Evolutionary conservation across 2,888 invertebrate genomes (phyloP), one percentile per base, ranked within the genome.

Genomic region (Tiliacea aurago): DNA sequence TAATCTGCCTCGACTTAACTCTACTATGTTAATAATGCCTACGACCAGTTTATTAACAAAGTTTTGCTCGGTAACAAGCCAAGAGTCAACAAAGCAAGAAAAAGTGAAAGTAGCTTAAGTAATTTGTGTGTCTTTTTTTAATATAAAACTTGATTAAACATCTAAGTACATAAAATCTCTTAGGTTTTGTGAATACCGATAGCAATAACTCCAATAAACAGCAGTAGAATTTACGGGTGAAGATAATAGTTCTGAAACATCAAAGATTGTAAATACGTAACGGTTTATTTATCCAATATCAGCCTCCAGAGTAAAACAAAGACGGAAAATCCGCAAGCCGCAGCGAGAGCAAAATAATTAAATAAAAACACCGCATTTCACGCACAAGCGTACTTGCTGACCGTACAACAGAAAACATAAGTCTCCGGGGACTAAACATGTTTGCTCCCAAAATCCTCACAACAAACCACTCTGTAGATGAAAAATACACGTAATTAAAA

Each of bases 351-450:
- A 68, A 77, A 66, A 85, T 86, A 86, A 86, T 85, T 80, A 73
- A 85, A 81, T 81, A 81, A 85, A 81, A 81, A 80, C 70, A 76
- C 80, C 81, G 76, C 81, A 81, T 78, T 73, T 74, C 63, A 75
- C 82, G 49, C 77, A 70, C 76, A 73, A 43, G 7, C 76, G 61
- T 81, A 62, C 80, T 80, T 80, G 66, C 75, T 71, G 68, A 58
- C 66, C 75, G 5, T 70, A 74, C 45, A 73, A 71, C 73, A 78
- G 68, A 79, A 49, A 68, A 82, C 72, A 69, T 33, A 41, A 41
- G 61, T 65, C 80, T 53, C 77, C 2, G 10, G 66, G 53, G 76
- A 43, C 45, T 9, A 20, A 76, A 68, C 70, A 64, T 64, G 64
- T 73, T 79, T 70, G 61, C 53, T 69, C 66, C 55, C 61, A 23